Evolutionary conservation across 2,797 vertebrate species (phyloP).

Genomic region (Miichthys miiuy): DNA sequence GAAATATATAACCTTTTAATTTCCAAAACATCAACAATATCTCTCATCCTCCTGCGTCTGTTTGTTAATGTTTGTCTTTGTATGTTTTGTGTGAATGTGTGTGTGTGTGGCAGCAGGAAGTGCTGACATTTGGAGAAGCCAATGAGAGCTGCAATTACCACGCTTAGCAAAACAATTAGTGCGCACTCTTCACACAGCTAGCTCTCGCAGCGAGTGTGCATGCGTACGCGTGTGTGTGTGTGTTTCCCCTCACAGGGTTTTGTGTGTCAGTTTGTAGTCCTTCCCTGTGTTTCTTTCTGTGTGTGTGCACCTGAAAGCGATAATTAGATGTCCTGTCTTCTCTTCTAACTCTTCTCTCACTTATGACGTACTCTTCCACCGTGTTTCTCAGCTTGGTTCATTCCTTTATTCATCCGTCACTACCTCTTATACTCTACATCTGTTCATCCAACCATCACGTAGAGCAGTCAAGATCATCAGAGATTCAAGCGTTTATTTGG

Average conservation of each 20-base stretch:
- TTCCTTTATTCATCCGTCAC: constrained; percentile 15
- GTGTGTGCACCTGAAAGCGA: constrained; percentile 21
- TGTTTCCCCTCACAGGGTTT: constrained; percentile 18
- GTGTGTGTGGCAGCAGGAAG: constrained; percentile 51
- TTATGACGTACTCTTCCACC: background rate
- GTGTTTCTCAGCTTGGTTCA: background rate
- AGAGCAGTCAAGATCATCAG: constrained; percentile 13
- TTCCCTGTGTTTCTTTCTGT: constrained; percentile 7
- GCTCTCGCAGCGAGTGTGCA: constrained; percentile 55
- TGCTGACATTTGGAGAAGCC: constrained; percentile 77
- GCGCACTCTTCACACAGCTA: constrained; percentile 64
- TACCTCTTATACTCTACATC: background rate
- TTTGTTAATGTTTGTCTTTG: constrained; percentile 1
- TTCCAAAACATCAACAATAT: background rate
- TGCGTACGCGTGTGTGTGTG: constrained; percentile 40
- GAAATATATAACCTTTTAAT: background rate
- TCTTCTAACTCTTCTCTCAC: background rate
- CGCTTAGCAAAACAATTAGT: constrained; percentile 77
- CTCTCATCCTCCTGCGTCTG: background rate
- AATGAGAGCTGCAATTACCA: constrained; percentile 77
- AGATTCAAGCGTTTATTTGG: background rate
- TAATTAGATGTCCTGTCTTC: constrained; percentile 9
- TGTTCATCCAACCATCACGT: constrained; percentile 10
- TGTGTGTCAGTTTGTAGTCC: constrained; percentile 4
- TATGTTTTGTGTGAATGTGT: background rate